Evolutionary conservation across 2,797 vertebrate species (phyloP).

Genomic region (Falco cherrug): DNA sequence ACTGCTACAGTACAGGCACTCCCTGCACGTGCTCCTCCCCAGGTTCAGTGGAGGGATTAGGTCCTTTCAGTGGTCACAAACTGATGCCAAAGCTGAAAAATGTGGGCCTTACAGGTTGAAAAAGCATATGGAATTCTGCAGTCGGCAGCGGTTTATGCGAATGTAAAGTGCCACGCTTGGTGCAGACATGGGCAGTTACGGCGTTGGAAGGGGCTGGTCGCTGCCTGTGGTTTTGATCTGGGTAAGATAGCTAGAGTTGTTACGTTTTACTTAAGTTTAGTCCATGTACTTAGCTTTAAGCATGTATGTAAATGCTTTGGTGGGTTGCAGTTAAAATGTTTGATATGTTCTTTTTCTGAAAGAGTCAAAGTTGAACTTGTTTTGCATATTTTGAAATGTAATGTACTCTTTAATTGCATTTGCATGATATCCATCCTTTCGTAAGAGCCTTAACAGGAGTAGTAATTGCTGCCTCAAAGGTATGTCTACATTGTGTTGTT

Average conservation of each 20-base stretch:
- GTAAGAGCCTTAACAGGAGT: conserved; percentile 43
- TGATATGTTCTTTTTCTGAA: neutral
- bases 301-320: neutral
- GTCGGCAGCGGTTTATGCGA: neutral
- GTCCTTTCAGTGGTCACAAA: neutral
- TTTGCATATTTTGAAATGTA: conserved; percentile 43
- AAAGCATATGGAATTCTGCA: conserved; percentile 2
- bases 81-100: conserved; percentile 19
- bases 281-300: neutral
- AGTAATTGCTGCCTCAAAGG: conserved; percentile 32
- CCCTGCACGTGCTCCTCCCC: neutral
- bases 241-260: neutral
- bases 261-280: neutral
- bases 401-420: conserved; percentile 8
- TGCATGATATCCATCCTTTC: conserved; percentile 37
- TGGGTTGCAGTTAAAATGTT: neutral
- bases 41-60: neutral
- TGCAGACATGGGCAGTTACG: neutral
- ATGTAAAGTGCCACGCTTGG: neutral
- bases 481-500: neutral
- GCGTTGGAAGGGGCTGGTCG: neutral
- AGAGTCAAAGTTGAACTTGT: neutral
- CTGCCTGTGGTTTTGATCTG: neutral
- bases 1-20: neutral
- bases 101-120: neutral